A percentile compares a stretch with the other conserved stretches of the same genome.
These are phyloP conservation scores for Lynx canadensis DNA, from an alignment of 2,113 vertebrate genomes.

Conservation along the genomic window DNA sequence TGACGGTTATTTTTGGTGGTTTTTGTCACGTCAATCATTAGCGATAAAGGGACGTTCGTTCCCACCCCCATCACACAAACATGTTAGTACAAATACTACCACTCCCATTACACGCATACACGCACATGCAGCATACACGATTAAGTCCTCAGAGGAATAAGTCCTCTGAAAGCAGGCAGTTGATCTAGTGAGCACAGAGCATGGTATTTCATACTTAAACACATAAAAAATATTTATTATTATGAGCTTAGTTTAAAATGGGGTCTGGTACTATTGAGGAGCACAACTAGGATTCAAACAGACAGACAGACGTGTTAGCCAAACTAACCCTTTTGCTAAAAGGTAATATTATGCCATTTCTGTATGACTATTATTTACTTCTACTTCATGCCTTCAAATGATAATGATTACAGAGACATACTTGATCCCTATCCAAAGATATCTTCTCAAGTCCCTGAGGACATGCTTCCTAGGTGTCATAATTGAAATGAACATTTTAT, in stretches of 20 bases:
- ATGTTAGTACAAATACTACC: not conserved
- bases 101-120: not conserved
- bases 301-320: not conserved
- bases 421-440: not conserved
- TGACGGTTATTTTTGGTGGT: not conserved
- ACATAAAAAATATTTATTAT: not conserved
- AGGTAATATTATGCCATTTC: not conserved
- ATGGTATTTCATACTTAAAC: not conserved
- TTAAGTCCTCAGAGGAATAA: not conserved
- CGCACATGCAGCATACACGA: not conserved
- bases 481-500: slow-evolving; percentile 17
- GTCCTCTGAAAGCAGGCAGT: not conserved
- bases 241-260: not conserved
- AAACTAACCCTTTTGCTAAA: not conserved
- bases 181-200: not conserved
- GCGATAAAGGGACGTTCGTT: not conserved
- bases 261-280: not conserved
- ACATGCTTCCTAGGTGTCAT: not conserved
- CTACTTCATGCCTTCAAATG: not conserved
- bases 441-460: not conserved
- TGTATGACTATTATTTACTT: not conserved
- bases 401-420: not conserved
- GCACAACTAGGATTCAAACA: not conserved
- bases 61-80: not conserved
- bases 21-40: not conserved